Conservation (phyloP, 1,140 invertebrate species). For the Artemia franciscana region DNA sequence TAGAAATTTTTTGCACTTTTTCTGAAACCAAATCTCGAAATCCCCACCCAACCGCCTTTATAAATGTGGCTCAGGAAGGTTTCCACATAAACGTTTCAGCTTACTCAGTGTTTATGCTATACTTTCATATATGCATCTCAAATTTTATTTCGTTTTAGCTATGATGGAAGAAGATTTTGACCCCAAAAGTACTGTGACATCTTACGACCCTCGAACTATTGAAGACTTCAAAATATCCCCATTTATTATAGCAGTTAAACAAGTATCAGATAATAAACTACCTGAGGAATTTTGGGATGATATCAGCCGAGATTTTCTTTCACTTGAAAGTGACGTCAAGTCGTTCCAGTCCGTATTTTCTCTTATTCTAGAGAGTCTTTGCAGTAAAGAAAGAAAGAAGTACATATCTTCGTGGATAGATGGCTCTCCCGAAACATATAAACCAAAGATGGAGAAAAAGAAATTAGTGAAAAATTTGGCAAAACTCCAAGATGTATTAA, state of each 20-base stretch:
- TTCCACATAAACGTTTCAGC: too few relatives aligned
- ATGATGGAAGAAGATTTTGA: not conserved
- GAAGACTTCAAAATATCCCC: not conserved
- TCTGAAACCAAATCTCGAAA: too few relatives aligned
- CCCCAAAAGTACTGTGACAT: not conserved
- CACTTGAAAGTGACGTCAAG: not conserved
- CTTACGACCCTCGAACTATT: not conserved
- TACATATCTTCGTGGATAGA: not conserved
- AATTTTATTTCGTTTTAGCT: not conserved
- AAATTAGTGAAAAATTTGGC: too few relatives aligned
- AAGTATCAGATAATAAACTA: not conserved
- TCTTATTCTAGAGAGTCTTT: not conserved
- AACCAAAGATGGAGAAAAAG: too few relatives aligned
- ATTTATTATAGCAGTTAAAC: not conserved
- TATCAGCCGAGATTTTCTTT: not conserved
- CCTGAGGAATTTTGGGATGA: not conserved
- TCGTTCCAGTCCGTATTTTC: not conserved
- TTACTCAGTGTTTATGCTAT: too few relatives aligned
- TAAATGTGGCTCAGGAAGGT: too few relatives aligned
- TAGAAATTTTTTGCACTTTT: too few relatives aligned
- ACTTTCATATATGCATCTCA: too few relatives aligned
- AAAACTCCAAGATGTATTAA: too few relatives aligned
- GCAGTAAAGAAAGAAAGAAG: not conserved
- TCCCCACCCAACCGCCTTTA: too few relatives aligned
- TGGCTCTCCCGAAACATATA: too few relatives aligned